phyloP scores from a whole-genome alignment of 2,797 vertebrate genomes.

The Selene dorsalis region DNA sequence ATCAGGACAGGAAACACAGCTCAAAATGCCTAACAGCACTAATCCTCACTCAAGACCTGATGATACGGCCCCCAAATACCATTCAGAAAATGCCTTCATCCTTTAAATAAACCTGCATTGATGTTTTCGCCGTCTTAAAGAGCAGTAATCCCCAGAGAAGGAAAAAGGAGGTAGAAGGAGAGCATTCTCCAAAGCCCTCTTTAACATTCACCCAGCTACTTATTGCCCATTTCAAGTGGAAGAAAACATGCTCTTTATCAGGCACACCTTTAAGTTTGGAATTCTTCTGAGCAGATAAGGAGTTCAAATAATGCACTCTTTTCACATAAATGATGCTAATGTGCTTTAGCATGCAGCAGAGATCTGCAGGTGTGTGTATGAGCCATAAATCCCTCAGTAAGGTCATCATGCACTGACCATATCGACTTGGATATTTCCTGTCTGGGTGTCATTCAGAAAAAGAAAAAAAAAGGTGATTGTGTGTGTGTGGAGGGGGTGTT shows the following conservation, averaged over 20 bases:
- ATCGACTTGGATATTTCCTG: slow-evolving; percentile 48
- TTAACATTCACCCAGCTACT: slow-evolving; percentile 83
- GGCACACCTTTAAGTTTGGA: slow-evolving; percentile 68
- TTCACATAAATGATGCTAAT: slow-evolving; percentile 50
- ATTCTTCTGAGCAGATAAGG: slow-evolving; percentile 69
- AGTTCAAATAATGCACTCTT: slow-evolving; percentile 75
- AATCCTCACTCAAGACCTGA: slow-evolving; percentile 84
- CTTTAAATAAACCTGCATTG: slow-evolving; percentile 85
- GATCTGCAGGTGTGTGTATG: slow-evolving; percentile 52
- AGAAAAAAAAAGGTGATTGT: slow-evolving; percentile 15
- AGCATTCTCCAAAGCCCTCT: slow-evolving; percentile 80
- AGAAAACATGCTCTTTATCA: slow-evolving; percentile 77
- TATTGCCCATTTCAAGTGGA: slow-evolving; percentile 79
- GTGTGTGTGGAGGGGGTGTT: slow-evolving; percentile 16
- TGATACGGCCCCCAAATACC: slow-evolving; percentile 82
- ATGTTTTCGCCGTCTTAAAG: slow-evolving; percentile 84
- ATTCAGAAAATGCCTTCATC: slow-evolving; percentile 86
- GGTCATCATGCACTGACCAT: slow-evolving; percentile 53
- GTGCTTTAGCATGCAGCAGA: slow-evolving; percentile 49
- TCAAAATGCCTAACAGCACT: slow-evolving; percentile 84
- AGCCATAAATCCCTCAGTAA: slow-evolving; percentile 54
- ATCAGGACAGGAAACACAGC: slow-evolving; percentile 84
- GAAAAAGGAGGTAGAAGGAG: slow-evolving; percentile 69
- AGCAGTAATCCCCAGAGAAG: slow-evolving; percentile 81
- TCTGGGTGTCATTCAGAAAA: slow-evolving; percentile 53